Percentiles rank a stretch among this genome's conserved stretches.
Evolutionary conservation across 2,797 vertebrate genomes (phyloP).

Genomic region (Falco columbarius): DNA sequence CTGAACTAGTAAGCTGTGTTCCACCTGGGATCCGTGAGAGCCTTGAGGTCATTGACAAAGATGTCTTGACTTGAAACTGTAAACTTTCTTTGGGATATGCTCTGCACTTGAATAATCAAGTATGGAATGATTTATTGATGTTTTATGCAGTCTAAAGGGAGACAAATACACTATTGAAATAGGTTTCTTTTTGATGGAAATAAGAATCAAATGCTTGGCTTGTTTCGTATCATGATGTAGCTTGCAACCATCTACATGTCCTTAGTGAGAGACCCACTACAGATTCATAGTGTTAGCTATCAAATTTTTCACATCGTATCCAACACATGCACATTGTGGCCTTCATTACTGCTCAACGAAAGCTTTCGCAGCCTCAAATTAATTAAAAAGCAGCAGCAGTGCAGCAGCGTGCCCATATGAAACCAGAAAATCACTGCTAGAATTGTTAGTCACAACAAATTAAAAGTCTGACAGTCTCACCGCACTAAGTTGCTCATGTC

Average conservation of each 20-base stretch:
- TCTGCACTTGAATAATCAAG: background rate
- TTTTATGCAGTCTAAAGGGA: background rate
- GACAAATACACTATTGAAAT: background rate
- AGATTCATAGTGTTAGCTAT: background rate
- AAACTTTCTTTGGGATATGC: slow-evolving; percentile 33
- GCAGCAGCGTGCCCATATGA: background rate
- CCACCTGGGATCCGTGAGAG: slow-evolving; percentile 29
- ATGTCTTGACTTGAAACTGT: slow-evolving; percentile 57
- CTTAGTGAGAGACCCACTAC: background rate
- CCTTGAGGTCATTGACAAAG: slow-evolving; percentile 49
- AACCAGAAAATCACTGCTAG: background rate
- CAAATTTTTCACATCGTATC: background rate
- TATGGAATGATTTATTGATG: slow-evolving; percentile 40
- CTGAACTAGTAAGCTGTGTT: background rate
- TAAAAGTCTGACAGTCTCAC: background rate
- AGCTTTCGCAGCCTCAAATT: background rate
- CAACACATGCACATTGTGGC: background rate
- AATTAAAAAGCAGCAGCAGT: background rate
- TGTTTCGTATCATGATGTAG: background rate
- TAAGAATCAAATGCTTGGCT: background rate
- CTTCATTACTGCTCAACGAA: background rate
- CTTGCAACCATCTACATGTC: background rate
- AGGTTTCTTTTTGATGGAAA: background rate
- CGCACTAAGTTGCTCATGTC: fast-evolving
- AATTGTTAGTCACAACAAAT: background rate